Evolutionary conservation across 1,140 invertebrate species (phyloP).

Genomic region (Platyura marginata): DNA sequence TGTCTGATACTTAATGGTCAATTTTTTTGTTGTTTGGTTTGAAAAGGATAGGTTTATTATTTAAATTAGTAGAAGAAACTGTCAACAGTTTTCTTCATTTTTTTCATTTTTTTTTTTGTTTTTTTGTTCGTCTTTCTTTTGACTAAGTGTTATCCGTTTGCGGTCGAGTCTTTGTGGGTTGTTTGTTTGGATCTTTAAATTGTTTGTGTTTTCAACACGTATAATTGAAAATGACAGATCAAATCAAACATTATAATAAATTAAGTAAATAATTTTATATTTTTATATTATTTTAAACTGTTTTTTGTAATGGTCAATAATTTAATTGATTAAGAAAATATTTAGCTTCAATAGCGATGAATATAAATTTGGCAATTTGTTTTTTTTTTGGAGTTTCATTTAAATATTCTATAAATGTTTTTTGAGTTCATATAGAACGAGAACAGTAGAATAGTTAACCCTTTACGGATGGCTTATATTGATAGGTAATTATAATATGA

Average conservation of each 20-base stretch:
- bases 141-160: neutral
- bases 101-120: neutral
- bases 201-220: neutral
- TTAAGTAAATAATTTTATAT: too few relatives aligned
- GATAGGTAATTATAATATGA: too few relatives aligned
- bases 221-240: neutral
- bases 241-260: neutral
- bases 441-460: too few relatives aligned
- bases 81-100: neutral
- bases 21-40: neutral
- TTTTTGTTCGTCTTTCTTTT: neutral
- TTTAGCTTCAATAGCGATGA: neutral
- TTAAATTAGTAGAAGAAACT: constrained; percentile 2
- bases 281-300: too few relatives aligned
- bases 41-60: neutral
- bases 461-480: too few relatives aligned
- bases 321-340: neutral
- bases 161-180: neutral
- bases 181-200: neutral
- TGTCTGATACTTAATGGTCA: neutral
- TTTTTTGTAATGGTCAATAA: too few relatives aligned
- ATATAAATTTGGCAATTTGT: neutral
- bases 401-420: neutral
- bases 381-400: neutral
- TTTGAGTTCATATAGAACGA: neutral